Base-by-base conservation (phyloP, 1,140 invertebrate genomes). In the Reticulitermes speratus region DNA sequence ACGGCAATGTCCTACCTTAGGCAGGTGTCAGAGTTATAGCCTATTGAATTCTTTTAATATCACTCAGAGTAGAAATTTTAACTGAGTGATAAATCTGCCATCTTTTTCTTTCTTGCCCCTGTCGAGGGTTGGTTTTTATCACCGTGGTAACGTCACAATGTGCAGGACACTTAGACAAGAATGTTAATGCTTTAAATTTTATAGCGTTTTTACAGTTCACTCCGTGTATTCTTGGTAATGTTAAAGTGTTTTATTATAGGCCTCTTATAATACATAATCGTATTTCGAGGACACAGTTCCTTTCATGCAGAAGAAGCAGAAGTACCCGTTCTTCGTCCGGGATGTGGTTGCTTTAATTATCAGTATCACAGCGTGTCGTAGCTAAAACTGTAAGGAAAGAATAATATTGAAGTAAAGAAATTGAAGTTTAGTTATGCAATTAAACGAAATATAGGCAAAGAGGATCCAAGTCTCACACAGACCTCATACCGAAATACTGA, bases 81-180 rank as follows among this genome's bases (percentile, higher is more conserved):
- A 75, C 65, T 75, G 16, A 75, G 65, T 25, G 65, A 75, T 75
- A 75, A 75, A 75, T 75, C 14, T 75, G 65, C n/a, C 7, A 25
- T 75, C 16, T 30, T 75, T 30, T 75, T 25, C n/a, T 75, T 75
- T 30, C n/a, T 75, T 75, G 3, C 14, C 16, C 65, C n/a, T 30
- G 25, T 75, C 14, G 65, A 75, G 65, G 25, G 65, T 75, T 75
- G 65, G 65, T 75, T 75, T 75, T 75, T 75, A 75, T 75, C 65
- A 14, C 65, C 65, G 16, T 75, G 65, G 65, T 75, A 75, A 75
- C 65, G 65, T 75, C 65, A 75, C 65, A 25, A 30, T 75, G 65
- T 75, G 5, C 65, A 30, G 65, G 65, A 30, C 65, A 75, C 25
- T 25, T 25, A 75, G 65, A 75, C 65, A 75, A 75, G 65, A 75